A percentile compares a stretch with the other conserved stretches of the same genome.
Evolutionary conservation across 2,888 invertebrate genomes (phyloP).

Genomic region (Thelaira solivaga): DNA sequence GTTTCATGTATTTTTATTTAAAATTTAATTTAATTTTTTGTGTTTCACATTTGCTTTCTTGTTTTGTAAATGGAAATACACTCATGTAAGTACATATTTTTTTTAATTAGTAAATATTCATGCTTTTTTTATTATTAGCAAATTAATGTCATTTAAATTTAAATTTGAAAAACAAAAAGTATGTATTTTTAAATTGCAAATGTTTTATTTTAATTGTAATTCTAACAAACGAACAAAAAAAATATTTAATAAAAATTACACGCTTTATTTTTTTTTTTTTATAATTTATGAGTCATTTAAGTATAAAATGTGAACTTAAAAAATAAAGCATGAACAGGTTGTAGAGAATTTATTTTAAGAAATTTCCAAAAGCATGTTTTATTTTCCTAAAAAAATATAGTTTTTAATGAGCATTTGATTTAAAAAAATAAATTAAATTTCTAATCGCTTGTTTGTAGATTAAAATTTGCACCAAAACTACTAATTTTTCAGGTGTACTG

Average conservation of each 20-base stretch:
- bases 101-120: constrained; percentile 45
- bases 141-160: constrained; percentile 36
- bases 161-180: constrained; percentile 7
- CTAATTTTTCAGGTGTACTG: no score
- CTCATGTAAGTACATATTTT: not conserved
- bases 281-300: constrained; percentile 14
- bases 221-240: not conserved
- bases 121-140: constrained; percentile 14
- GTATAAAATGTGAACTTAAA: no score
- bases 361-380: no score
- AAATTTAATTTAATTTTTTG: not conserved
- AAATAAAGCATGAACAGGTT: no score
- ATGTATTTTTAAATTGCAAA: constrained; percentile 9
- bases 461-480: no score
- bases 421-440: no score
- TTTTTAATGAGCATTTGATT: no score
- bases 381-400: no score
- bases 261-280: not conserved
- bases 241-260: no score
- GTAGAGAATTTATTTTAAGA: no score
- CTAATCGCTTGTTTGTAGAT: no score
- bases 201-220: constrained; percentile 17
- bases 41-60: constrained; percentile 1
- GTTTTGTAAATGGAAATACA: not conserved
- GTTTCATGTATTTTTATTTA: not conserved